Evolutionary conservation across 2,797 vertebrate genomes (phyloP).

Genomic region (Acrossocheilus fasciatus): DNA sequence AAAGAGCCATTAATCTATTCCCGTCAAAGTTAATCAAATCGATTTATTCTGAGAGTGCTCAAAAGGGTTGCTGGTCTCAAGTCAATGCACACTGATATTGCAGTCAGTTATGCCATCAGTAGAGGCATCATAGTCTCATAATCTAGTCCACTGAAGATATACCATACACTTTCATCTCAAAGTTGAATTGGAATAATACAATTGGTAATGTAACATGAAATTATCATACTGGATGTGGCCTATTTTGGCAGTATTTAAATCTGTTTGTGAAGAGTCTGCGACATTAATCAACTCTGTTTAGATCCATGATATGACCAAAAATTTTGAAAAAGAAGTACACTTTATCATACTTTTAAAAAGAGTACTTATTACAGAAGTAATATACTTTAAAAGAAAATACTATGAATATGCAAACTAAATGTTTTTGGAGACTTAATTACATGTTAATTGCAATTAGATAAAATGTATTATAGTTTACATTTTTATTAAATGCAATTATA

Average conservation of each 20-base stretch:
- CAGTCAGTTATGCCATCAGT: neutral
- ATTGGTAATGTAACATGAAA: neutral
- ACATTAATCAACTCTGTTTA: neutral
- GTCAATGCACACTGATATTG: slow-evolving; percentile 9
- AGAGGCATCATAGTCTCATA: slow-evolving; percentile 8
- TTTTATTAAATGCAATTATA: neutral
- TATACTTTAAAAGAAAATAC: neutral
- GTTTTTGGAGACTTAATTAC: neutral
- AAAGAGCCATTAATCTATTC: slow-evolving; percentile 37
- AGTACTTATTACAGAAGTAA: neutral
- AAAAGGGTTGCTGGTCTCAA: slow-evolving; percentile 23
- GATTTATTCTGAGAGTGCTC: slow-evolving; percentile 36
- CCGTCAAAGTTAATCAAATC: slow-evolving; percentile 41
- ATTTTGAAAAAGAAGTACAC: neutral
- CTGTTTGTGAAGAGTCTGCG: neutral
- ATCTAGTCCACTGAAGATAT: neutral
- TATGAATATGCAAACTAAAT: neutral
- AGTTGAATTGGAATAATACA: neutral
- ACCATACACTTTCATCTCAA: neutral
- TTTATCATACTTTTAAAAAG: neutral
- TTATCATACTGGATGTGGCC: neutral
- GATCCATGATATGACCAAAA: neutral
- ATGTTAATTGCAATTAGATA: neutral
- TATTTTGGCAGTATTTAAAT: neutral
- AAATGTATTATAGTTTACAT: neutral